phyloP scores from a whole-genome alignment of 2,113 vertebrate species.

The Limanda limanda region DNA sequence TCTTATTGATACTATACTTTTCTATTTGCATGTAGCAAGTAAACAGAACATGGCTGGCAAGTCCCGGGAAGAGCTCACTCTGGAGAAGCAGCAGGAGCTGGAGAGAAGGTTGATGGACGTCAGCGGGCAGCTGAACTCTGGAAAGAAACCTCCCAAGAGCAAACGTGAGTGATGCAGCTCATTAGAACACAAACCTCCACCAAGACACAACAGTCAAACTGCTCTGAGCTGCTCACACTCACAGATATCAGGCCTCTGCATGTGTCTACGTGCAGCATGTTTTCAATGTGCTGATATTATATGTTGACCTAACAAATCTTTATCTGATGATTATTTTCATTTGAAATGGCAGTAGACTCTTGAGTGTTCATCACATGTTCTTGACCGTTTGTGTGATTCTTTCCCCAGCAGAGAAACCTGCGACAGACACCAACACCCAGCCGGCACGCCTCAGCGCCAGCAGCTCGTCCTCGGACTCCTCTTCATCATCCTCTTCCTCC shows the following conservation, averaged over 20 bases:
- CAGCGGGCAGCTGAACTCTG: constrained; percentile 92
- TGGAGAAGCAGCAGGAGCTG: constrained; percentile 93
- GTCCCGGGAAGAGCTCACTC: constrained; percentile 89
- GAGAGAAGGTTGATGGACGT: constrained; percentile 92
- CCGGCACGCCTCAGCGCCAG: constrained; percentile 92
- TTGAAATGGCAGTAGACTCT: too few relatives aligned
- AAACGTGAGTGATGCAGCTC: constrained; percentile 82
- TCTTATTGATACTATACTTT: background rate
- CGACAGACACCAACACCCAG: constrained; percentile 81
- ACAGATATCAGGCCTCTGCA: too few relatives aligned
- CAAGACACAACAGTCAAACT: too few relatives aligned
- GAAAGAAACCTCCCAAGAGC: constrained; percentile 90
- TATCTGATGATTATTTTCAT: too few relatives aligned
- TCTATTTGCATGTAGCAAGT: constrained; percentile 72
- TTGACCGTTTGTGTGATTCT: background rate
- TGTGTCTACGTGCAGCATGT: too few relatives aligned
- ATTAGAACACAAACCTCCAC: too few relatives aligned
- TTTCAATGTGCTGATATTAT: too few relatives aligned
- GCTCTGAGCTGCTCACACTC: too few relatives aligned
- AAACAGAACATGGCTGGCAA: constrained; percentile 89
- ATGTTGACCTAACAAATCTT: too few relatives aligned
- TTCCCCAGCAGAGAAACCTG: constrained; percentile 86
- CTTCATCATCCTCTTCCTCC: constrained; percentile 87
- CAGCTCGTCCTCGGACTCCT: constrained; percentile 90
- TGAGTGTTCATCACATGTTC: background rate